A percentile compares a stretch with the other conserved stretches of the same genome.
Conservation (phyloP, 2,113 vertebrate genomes). For the Tylochromis polylepis region DNA sequence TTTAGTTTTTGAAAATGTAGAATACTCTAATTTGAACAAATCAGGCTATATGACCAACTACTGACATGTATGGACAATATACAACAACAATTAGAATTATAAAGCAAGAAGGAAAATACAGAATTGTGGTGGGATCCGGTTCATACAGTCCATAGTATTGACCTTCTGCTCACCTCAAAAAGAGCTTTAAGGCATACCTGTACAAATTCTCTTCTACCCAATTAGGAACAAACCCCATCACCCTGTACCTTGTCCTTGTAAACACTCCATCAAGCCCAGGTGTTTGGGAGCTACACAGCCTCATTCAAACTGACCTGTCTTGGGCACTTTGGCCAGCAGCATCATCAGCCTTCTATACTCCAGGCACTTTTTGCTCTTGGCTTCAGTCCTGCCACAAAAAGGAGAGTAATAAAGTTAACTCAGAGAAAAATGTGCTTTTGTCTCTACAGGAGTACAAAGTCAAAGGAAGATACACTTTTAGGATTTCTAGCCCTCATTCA, state of each 20-base stretch:
- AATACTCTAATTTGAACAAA: not conserved
- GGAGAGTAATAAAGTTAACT: not conserved
- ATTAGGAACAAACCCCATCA: slow-evolving; percentile 10
- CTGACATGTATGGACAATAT: not conserved
- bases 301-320: slow-evolving; percentile 76
- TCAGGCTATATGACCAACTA: not conserved
- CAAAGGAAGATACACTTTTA: not conserved
- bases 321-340: slow-evolving; percentile 77
- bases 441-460: not conserved
- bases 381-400: slow-evolving; percentile 40
- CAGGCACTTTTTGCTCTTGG: slow-evolving; percentile 59
- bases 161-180: not conserved
- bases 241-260: not conserved
- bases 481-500: not conserved
- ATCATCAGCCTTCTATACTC: slow-evolving; percentile 72
- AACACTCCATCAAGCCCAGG: not conserved
- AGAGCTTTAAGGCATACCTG: not conserved
- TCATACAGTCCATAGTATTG: not conserved
- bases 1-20: not conserved
- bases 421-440: not conserved
- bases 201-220: slow-evolving; percentile 3
- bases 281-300: not conserved
- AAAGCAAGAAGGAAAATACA: not conserved
- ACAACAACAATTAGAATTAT: not conserved
- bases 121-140: not conserved